Conservation (phyloP, 2,888 invertebrate species). For the Tricholauxania praeusta region DNA sequence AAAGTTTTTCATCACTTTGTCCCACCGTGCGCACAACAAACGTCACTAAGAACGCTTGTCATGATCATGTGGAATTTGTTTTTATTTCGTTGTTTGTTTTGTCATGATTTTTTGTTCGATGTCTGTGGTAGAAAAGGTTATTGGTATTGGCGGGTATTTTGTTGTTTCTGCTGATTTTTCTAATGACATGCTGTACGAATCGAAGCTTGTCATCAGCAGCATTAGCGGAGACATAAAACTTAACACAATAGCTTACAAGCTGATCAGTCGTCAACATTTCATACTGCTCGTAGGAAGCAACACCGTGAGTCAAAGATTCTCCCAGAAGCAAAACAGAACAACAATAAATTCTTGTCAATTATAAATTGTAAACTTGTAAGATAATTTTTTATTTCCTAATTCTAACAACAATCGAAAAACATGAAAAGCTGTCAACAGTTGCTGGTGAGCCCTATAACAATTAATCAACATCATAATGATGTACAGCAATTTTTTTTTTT, state of each 20-base stretch:
- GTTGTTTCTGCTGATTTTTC: not conserved
- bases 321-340: slow-evolving; percentile 43
- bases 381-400: slow-evolving; percentile 8
- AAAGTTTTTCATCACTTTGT: too few relatives aligned
- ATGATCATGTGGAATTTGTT: slow-evolving; percentile 18
- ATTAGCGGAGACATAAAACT: slow-evolving; percentile 52
- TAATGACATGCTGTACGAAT: not conserved
- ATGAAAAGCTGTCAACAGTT: slow-evolving; percentile 45
- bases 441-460: slow-evolving; percentile 43
- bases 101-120: slow-evolving; percentile 8
- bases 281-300: slow-evolving; percentile 49
- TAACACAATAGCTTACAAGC: slow-evolving; percentile 52
- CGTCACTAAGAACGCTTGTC: too few relatives aligned
- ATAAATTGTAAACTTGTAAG: slow-evolving; percentile 39
- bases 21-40: too few relatives aligned
- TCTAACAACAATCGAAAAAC: slow-evolving; percentile 22
- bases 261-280: slow-evolving; percentile 56
- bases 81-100: slow-evolving; percentile 36
- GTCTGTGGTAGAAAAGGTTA: not conserved
- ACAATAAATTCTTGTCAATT: slow-evolving; percentile 20
- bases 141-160: not conserved
- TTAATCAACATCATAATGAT: slow-evolving; percentile 2
- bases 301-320: slow-evolving; percentile 16
- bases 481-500: not conserved
- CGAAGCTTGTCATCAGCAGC: slow-evolving; percentile 44